Base-by-base conservation (phyloP, 1,140 invertebrate genomes). In the Macrobrachium nipponense region DNA sequence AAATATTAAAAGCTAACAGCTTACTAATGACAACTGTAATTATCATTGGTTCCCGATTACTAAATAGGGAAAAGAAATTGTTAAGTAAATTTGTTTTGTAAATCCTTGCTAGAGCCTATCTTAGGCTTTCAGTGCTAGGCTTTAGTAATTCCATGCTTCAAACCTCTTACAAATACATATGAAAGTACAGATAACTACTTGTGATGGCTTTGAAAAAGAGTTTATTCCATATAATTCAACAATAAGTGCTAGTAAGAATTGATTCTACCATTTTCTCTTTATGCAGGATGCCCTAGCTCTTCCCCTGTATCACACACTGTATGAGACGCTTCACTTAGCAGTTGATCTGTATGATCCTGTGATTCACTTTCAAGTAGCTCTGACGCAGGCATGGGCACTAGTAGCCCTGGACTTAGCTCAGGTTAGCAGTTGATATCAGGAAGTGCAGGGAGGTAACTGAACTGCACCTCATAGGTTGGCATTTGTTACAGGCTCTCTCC, bases 341-440 rank as follows among this genome's bases (percentile, higher is more conserved):
- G 60, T n/a, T 11, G 59, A 87, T 11, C 51, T 88, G 51, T 70
- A 70, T 15, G 87, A 88, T 60, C 44, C 17, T 7, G 86, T 62
- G 12, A 51, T 88, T 36, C n/a, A 27, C 7, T 81, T 64, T 68
- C 79, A 88, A n/a, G 15, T 66, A n/a, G 86, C 89, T 23, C 20
- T 89, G 15, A 78, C 89, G 11, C 75, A 80, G 58, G 66, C 87
- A 14, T 89, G 87, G 89, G 88, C 88, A 18, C 17, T 88, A 44
- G 59, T 88, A 23, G 88, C 89, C 17, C 51, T 44, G 12, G 36
- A 44, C 27, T 20, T 81, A 4, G 18, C 64, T 51, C 18, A 64
- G 36, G 17, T 73, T 17, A 36, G 51, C 5, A 2, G n/a, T 51
- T 18, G 27, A 18, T 6, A 27, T 36, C 15, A 73, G 10, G 27